Evolutionary conservation across 2,888 invertebrate genomes (phyloP), one percentile per base, ranked within the genome.

Genomic region (Heliconius cydno): DNA sequence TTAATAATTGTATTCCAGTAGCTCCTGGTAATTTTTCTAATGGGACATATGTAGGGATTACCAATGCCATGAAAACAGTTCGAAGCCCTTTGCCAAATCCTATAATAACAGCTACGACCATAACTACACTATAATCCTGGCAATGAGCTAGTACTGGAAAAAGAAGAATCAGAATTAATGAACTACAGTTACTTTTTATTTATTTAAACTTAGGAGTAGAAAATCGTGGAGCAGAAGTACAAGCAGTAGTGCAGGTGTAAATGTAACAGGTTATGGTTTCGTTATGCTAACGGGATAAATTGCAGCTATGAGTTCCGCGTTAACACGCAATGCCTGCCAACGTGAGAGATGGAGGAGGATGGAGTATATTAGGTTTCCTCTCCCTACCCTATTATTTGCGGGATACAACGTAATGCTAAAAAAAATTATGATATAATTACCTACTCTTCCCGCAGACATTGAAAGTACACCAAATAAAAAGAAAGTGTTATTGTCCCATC

Each of bases 61-160:
- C 97, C 7, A 97, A 89, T 0, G 97, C 96, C 96, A 97, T 97
- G 86, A 97, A 97, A 10, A 97, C 96, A 7, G 97, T 97, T 78
- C 97, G 92, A 1, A 97, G 88, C 0, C 96, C 97, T 90, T 97
- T 97, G 30, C 97, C 97, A 80, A 96, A 95, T 0, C 97, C 97
- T 82, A 97, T 96, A 83, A 97, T 95, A 1, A 96, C 95, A 52
- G 96, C 96, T 22, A 96, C 95, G 25, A 94, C 83, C 38, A 97
- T 87, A 0, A 96, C 94, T 2, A 96, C 90, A 19, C 87, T 85
- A 86, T 95, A 96, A 19, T 95, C 94, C 82, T 96, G 95, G 52
- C 96, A 95, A 85, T 96, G 95, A 3, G 97, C 96, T 79, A 97
- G 90, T 78, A 96, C 96, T 96, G 89, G 71, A 90, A 91, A 82